Percentiles rank a stretch among this genome's conserved stretches.
These are phyloP conservation scores for Siniperca undulata DNA, from an alignment of 2,797 vertebrate genomes.

Conservation along the genomic window DNA sequence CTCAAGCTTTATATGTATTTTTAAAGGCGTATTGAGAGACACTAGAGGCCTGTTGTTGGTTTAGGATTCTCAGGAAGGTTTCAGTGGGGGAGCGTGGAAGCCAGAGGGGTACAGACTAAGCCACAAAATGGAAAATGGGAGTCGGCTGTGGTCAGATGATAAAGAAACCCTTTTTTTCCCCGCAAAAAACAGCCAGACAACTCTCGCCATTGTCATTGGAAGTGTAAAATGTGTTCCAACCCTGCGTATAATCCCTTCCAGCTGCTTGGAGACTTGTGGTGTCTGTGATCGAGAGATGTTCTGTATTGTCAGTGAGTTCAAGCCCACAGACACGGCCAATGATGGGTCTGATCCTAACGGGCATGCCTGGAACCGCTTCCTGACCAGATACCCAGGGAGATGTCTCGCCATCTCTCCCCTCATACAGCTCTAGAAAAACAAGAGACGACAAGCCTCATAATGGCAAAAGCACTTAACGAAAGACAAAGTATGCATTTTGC, in stretches of 20 bases:
- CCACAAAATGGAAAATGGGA: constrained; percentile 55
- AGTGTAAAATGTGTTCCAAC: constrained; percentile 68
- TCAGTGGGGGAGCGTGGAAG: constrained; percentile 19
- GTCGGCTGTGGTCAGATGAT: constrained; percentile 39
- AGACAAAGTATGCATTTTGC: constrained; percentile 46
- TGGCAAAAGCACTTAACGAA: constrained; percentile 33
- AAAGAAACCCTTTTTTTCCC: constrained; percentile 36
- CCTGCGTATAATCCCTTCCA: constrained; percentile 70
- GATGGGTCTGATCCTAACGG: constrained; percentile 59
- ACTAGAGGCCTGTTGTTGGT: constrained; percentile 65
- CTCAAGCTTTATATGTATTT: constrained; percentile 44
- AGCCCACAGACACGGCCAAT: constrained; percentile 49
- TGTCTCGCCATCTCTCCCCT: constrained; percentile 27
- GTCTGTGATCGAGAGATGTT: constrained; percentile 55
- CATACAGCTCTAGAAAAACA: constrained; percentile 35
- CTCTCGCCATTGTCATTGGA: constrained; percentile 67
- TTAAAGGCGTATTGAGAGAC: constrained; percentile 28
- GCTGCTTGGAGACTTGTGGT: constrained; percentile 66
- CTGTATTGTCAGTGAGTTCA: constrained; percentile 44
- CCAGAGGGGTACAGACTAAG: constrained; percentile 38
- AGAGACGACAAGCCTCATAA: constrained; percentile 25
- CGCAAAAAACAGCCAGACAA: constrained; percentile 43
- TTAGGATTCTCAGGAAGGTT: constrained; percentile 49
- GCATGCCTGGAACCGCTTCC: constrained; percentile 40
- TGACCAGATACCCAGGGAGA: constrained; percentile 45